Conservation (phyloP, 2,888 invertebrate species). For the Protodeltote pygarga region DNA sequence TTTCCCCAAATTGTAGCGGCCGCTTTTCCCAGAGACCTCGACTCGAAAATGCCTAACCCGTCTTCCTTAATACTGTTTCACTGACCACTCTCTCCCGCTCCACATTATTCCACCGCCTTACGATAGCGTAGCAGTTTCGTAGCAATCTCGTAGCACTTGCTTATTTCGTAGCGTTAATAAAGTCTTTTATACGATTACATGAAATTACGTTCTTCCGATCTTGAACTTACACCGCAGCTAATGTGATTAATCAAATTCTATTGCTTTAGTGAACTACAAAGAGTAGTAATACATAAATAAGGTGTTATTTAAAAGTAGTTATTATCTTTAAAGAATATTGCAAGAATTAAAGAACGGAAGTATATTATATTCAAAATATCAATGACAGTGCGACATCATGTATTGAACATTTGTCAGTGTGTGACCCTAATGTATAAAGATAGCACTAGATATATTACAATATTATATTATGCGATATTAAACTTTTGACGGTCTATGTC, state of each 20-base stretch:
- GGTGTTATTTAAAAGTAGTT: too few relatives aligned
- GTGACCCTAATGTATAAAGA: conserved; percentile 48
- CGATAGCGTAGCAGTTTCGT: conserved; percentile 50
- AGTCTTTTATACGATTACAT: too few relatives aligned
- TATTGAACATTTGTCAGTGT: conserved; percentile 33
- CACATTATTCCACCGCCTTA: conserved; percentile 36
- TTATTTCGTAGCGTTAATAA: conserved; percentile 17
- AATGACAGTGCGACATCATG: conserved; percentile 3
- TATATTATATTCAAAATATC: not conserved
- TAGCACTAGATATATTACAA: conserved; percentile 59
- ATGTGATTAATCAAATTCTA: too few relatives aligned
- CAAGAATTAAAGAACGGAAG: too few relatives aligned
- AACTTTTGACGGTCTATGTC: conserved; percentile 62
- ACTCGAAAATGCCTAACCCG: conserved; percentile 47
- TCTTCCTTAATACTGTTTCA: conserved; percentile 65
- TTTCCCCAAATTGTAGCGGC: conserved; percentile 70
- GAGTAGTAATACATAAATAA: too few relatives aligned
- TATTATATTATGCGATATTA: conserved; percentile 69
- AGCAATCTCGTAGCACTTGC: conserved; percentile 52
- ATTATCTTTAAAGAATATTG: too few relatives aligned
- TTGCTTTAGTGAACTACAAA: too few relatives aligned
- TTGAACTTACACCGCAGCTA: too few relatives aligned
- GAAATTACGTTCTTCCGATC: not conserved
- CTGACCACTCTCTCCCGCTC: conserved; percentile 57
- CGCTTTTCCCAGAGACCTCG: conserved; percentile 73